Evolutionary conservation across 2,797 vertebrate genomes (phyloP).

Genomic region (Leptodactylus fallax): DNA sequence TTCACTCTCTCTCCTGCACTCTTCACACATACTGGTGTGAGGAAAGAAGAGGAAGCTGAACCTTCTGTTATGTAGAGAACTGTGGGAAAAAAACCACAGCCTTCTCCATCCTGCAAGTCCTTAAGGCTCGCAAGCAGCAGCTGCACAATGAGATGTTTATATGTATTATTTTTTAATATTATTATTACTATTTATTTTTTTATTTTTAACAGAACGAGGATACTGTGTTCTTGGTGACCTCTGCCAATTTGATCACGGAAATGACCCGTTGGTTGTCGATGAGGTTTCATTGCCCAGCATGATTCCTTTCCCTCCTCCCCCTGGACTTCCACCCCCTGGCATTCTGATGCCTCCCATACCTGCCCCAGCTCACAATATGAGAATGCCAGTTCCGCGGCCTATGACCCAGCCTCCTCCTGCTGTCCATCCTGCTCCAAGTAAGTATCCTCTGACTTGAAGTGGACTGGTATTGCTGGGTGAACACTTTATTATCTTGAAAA

Average conservation of each 20-base stretch:
- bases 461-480: no score
- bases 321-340: conserved; percentile 86
- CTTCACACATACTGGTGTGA: no score
- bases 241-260: conserved; percentile 96
- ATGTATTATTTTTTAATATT: background rate
- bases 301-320: conserved; percentile 95
- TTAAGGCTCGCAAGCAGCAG: no score
- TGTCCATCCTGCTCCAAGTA: conserved; percentile 90
- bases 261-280: conserved; percentile 94
- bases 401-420: conserved; percentile 91
- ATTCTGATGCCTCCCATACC: conserved; percentile 87
- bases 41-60: no score
- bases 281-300: conserved; percentile 95
- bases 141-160: no score
- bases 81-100: no score
- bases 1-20: no score
- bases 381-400: conserved; percentile 81
- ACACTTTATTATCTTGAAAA: background rate
- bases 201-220: conserved; percentile 87
- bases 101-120: no score
- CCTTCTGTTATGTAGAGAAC: no score
- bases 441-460: conserved; percentile 66
- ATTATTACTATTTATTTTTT: conserved; percentile 3
- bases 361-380: conserved; percentile 83
- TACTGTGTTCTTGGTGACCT: conserved; percentile 97